Evolutionary conservation across 2,797 vertebrate genomes (phyloP), one percentile per base, ranked within the genome.

Genomic region (Sarcophilus harrisii): DNA sequence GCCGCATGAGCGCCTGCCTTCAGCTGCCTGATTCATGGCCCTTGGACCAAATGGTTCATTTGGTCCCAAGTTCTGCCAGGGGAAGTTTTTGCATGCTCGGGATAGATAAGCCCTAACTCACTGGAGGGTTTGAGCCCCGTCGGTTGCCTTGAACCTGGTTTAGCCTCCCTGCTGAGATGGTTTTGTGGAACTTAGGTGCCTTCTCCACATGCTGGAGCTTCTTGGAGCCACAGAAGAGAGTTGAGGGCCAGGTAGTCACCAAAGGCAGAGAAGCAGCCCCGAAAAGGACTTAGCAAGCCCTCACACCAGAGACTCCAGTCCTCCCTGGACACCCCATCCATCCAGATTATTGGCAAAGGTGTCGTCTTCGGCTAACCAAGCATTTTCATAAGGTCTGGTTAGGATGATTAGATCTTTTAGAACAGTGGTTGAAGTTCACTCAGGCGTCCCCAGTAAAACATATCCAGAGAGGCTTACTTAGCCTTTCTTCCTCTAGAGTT

Each of bases 371-470:
- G 60, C 52, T 5, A 60, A 66, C 18, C 73, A 92, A 66, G 24
- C 38, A 93, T 96, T 94, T 54, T 94, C n/a, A 93, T 94, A 60
- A 49, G 92, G 58, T 14, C n/a, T 55, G 58, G 59, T 60, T 91
- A 21, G 93, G 57, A 94, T 94, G 13, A 92, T 59, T 29, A 94
- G 29, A 18, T 1, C 12, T 93, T 97, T 92, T 0, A 10, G 21
- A 1, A 93, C 94, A 95, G 45, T 92, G n/a, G 5, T 32, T 54
- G 30, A 94, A 95, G 45, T 58, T 87, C 91, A 87, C 30, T 57
- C 91, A 95, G 91, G 60, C 11, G 18, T 91, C 6, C 28, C 57
- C 89, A 93, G 4, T 1, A 92, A 92, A 58, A 93, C 30, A 59
- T 93, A 30, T 92, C 91, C 8, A 32, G 92, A 0, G 92, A 91